Evolutionary conservation across 2,113 vertebrate genomes (phyloP).

Genomic region (Cricetomys ansorgei): DNA sequence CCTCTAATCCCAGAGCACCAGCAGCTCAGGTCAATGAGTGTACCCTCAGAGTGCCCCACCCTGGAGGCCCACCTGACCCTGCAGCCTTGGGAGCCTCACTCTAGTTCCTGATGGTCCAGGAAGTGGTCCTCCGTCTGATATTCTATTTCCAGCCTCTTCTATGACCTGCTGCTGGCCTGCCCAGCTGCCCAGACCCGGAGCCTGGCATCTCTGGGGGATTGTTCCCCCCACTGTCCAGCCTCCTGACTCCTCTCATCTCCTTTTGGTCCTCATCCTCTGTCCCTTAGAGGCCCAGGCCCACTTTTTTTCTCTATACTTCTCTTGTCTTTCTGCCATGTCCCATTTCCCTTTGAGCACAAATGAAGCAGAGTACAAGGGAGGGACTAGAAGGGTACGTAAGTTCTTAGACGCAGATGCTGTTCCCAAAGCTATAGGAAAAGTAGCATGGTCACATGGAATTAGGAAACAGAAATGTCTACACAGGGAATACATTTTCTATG

Average conservation of each 20-base stretch:
- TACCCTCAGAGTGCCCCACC: fast-evolving
- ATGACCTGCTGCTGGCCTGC: background rate
- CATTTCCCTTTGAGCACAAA: too few species aligned
- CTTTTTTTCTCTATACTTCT: fast-evolving
- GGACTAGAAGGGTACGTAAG: fast-evolving
- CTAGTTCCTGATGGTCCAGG: background rate
- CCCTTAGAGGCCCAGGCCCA: background rate
- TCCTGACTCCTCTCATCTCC: background rate
- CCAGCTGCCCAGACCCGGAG: background rate
- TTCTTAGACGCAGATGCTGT: fast-evolving
- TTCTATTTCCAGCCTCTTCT: background rate
- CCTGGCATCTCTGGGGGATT: background rate
- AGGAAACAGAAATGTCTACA: background rate
- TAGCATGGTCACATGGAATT: fast-evolving
- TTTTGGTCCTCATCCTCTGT: fast-evolving
- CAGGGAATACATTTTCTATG: background rate
- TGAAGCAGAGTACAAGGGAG: fast-evolving
- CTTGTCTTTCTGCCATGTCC: background rate
- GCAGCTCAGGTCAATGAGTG: background rate
- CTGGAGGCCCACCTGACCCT: background rate
- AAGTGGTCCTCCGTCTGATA: too few species aligned
- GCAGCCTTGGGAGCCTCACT: too few species aligned
- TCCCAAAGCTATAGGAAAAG: too few species aligned
- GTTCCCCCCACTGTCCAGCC: fast-evolving
- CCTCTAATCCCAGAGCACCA: fast-evolving